These are phyloP conservation scores for Dioctria rufipes DNA, from an alignment of 2,888 invertebrate species.

Conservation along the genomic window DNA sequence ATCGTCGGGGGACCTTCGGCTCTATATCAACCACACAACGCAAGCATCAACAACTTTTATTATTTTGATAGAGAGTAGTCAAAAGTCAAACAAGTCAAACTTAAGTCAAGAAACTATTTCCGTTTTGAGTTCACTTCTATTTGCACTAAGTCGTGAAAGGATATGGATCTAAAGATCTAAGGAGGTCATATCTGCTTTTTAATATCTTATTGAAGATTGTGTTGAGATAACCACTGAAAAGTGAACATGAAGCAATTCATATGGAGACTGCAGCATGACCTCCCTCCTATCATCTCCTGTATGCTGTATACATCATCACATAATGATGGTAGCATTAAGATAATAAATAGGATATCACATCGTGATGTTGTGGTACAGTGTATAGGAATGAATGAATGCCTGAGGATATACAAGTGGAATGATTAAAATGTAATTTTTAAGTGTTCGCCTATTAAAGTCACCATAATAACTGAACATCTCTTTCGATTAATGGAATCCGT, in stretches of 20 bases:
- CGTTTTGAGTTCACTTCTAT: conserved; percentile 15
- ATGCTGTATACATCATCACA: not conserved
- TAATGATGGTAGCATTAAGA: no score
- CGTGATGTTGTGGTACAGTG: not conserved
- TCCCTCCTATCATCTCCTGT: not conserved
- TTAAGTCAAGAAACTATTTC: conserved; percentile 19
- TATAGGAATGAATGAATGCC: not conserved
- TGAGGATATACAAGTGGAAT: not conserved
- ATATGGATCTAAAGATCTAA: conserved; percentile 10
- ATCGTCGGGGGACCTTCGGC: no score
- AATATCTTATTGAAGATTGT: conserved; percentile 42
- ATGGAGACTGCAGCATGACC: not conserved
- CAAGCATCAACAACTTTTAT: not conserved
- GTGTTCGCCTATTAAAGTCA: conserved; percentile 1
- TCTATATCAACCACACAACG: no score
- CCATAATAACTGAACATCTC: not conserved
- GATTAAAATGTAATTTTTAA: not conserved
- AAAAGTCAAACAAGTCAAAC: conserved; percentile 3
- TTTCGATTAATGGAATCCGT: not conserved
- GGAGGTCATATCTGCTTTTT: conserved; percentile 46
- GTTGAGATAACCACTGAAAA: conserved; percentile 48
- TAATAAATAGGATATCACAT: not conserved
- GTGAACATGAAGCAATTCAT: conserved; percentile 24
- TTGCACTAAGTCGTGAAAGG: conserved; percentile 25
- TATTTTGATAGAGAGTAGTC: not conserved